These are phyloP conservation scores for Patella pellucida DNA, from an alignment of 2,888 invertebrate species.

Conservation along the genomic window DNA sequence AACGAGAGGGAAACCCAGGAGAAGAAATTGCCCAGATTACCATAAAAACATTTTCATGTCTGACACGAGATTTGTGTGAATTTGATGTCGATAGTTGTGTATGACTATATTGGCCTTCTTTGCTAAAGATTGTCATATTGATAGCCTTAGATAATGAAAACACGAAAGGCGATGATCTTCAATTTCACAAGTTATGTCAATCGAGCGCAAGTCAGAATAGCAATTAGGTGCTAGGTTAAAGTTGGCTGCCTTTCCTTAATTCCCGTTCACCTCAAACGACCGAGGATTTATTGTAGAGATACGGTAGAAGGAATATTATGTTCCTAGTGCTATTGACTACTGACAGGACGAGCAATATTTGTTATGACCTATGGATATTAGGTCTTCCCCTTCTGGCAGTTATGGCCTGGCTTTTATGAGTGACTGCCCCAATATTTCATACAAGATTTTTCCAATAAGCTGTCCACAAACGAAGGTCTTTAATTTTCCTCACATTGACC, in stretches of 20 bases:
- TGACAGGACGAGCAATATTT: conserved; percentile 25
- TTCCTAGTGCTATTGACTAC: conserved; percentile 21
- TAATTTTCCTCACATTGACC: conserved; percentile 22
- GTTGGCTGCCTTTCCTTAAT: conserved; percentile 21
- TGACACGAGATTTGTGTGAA: conserved; percentile 23
- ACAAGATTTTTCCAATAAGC: conserved; percentile 27
- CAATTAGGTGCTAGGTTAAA: conserved; percentile 20
- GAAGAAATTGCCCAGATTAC: conserved; percentile 21
- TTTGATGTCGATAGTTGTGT: conserved; percentile 22
- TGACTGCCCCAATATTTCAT: conserved; percentile 26
- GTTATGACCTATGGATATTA: conserved; percentile 19
- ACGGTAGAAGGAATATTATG: conserved; percentile 22
- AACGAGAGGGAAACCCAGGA: not conserved
- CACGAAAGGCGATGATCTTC: conserved; percentile 17
- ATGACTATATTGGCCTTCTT: conserved; percentile 18
- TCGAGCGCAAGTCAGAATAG: conserved; percentile 24
- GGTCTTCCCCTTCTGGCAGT: conserved; percentile 12
- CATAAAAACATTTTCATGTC: conserved; percentile 30
- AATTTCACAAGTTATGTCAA: conserved; percentile 27
- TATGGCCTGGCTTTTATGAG: conserved; percentile 26
- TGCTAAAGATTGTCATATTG: conserved; percentile 16
- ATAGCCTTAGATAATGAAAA: conserved; percentile 27
- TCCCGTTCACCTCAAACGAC: conserved; percentile 23
- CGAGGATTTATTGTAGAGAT: conserved; percentile 25
- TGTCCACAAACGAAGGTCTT: conserved; percentile 24